These are phyloP conservation scores for Syngnathus scovelli DNA, from an alignment of 2,113 vertebrate species.

Conservation along the genomic window DNA sequence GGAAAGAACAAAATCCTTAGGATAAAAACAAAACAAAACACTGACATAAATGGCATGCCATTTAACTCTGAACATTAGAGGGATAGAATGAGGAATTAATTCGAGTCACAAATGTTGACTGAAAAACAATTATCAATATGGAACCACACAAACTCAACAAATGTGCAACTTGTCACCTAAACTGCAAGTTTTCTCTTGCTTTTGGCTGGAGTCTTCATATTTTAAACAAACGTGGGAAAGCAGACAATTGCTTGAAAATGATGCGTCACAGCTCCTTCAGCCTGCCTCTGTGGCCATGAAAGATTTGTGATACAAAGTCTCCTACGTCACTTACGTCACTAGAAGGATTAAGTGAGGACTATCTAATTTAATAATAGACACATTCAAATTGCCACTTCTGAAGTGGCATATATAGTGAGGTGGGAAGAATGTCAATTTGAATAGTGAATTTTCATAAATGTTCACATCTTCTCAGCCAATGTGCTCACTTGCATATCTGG, in stretches of 20 bases:
- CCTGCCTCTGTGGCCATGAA: not conserved
- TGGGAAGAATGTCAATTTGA: not conserved
- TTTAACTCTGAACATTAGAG: not conserved
- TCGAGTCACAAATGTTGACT: not conserved
- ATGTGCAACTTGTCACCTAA: too few relatives aligned
- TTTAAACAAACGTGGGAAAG: too few relatives aligned
- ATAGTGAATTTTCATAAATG: slow-evolving; percentile 5
- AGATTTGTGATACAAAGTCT: not conserved
- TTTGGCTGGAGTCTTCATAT: not conserved
- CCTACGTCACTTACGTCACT: not conserved
- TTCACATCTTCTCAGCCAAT: slow-evolving; percentile 11
- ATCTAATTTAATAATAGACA: not conserved
- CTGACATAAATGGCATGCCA: not conserved
- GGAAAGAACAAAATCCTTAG: slow-evolving; percentile 9
- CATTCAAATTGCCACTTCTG: not conserved
- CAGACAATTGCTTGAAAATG: too few relatives aligned
- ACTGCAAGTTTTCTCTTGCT: not conserved
- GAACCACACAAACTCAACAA: not conserved
- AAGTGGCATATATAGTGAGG: not conserved
- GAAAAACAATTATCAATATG: not conserved
- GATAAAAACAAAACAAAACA: slow-evolving; percentile 6
- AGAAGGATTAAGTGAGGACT: not conserved
- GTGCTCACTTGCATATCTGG: slow-evolving; percentile 45
- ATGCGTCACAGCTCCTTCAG: not conserved
- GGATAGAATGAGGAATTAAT: not conserved